These are phyloP conservation scores for Oceanodroma leucorhoa DNA, from an alignment of 2,797 vertebrate species.

Conservation along the genomic window DNA sequence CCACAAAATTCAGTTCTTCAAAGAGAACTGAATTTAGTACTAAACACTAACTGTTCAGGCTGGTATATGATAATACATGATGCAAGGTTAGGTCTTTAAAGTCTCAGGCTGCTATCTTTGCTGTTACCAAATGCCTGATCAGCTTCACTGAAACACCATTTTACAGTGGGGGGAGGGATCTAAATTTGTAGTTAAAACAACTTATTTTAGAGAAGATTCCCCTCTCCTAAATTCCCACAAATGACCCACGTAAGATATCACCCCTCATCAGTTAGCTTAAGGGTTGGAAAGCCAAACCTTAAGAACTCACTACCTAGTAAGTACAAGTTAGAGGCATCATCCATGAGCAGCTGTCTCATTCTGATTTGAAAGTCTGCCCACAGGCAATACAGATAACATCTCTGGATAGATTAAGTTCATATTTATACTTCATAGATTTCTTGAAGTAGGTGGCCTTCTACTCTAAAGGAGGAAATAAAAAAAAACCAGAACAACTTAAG, in stretches of 20 bases:
- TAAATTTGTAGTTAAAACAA: background rate
- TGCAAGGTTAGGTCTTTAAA: background rate
- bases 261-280: background rate
- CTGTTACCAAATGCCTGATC: background rate
- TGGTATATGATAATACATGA: background rate
- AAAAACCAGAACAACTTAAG: background rate
- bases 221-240: background rate
- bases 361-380: background rate
- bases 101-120: background rate
- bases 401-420: background rate
- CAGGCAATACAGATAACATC: background rate
- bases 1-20: background rate
- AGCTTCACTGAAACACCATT: background rate
- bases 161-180: background rate
- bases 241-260: background rate
- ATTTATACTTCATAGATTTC: background rate
- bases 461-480: background rate
- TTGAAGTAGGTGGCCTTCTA: background rate
- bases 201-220: background rate
- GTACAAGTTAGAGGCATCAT: background rate
- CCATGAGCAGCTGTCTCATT: background rate
- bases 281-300: background rate
- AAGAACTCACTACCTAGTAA: background rate
- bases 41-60: background rate
- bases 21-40: background rate